Base-by-base conservation (phyloP, 2,113 vertebrate species). In the Corynorhinus townsendii region DNA sequence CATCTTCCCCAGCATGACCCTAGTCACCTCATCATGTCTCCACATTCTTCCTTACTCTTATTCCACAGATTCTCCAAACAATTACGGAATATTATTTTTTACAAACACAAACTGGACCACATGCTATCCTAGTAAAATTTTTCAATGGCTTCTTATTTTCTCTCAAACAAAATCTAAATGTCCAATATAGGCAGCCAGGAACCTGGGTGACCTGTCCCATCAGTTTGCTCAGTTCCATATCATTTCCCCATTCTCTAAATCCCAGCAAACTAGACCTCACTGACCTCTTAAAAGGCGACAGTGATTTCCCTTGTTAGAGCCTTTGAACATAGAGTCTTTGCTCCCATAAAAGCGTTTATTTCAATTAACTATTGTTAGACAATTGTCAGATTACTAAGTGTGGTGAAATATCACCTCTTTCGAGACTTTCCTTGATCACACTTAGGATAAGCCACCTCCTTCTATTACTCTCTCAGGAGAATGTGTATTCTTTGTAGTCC, bases 401-500 rank as follows among this genome's bases (percentile, higher is more conserved):
- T 17, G 6, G 22, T 80, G 49, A 92, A 89, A 38, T 47, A 28
- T 35, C 38, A 68, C 47, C 59, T 66, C 43, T 19, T 93, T 20
- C 8, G 22, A 73, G 45, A 89, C 11, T 10, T 69, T 83, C 77
- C 17, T 26, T 68, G 20, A 56, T 56, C 40, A 17, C 7, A 72
- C 5, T 38, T 38, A 24, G 45, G 59, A 73, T 49, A 73, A 72
- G 38, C 24, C 7, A 17, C 6, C 9, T 73, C 54, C 38, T 72
- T 43, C 40, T 35, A 22, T 20, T 30, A 30, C 3, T 54, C 6
- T 84, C 72, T 22, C 45, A 56, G 54, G 20, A 66, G 19, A n/a
- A 66, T 8, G 12, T 1, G 1, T 26, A 16, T 30, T 40, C 20
- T 49, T 80, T 1, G 6, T 4, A 2, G 11, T 4, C 40, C 24